phyloP scores from a whole-genome alignment of 2,113 vertebrate species.

The Amia ocellicauda region DNA sequence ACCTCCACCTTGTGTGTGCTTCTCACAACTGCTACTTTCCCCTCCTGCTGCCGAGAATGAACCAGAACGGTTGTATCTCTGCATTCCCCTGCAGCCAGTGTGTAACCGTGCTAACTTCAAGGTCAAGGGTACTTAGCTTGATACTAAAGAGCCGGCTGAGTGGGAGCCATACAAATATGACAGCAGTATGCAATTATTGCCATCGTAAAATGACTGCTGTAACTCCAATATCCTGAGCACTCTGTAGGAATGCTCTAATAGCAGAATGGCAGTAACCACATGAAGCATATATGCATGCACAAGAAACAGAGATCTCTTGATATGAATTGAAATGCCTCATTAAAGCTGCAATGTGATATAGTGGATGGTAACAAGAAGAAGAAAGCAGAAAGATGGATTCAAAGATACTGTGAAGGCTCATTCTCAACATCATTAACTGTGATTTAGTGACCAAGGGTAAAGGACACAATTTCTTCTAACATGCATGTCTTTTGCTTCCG shows the following conservation, averaged over 20 bases:
- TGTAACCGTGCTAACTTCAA: slow-evolving; percentile 45
- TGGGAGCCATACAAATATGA: slow-evolving; percentile 18
- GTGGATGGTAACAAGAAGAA: slow-evolving; percentile 47
- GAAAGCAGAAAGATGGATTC: slow-evolving; percentile 60
- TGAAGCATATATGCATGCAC: slow-evolving; percentile 10
- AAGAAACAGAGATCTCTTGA: slow-evolving; percentile 45
- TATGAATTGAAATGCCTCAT: slow-evolving; percentile 64
- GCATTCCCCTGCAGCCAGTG: slow-evolving; percentile 7
- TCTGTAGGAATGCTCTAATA: slow-evolving; percentile 46
- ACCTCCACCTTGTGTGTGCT: slow-evolving; percentile 46
- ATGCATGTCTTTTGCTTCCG: slow-evolving; percentile 37
- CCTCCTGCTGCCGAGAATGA: background rate
- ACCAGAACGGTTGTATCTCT: too few relatives aligned
- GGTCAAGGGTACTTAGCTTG: slow-evolving; percentile 62
- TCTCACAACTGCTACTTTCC: slow-evolving; percentile 18
- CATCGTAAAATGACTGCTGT: slow-evolving; percentile 39
- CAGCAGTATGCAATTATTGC: slow-evolving; percentile 51
- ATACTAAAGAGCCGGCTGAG: slow-evolving; percentile 59
- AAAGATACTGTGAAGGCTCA: slow-evolving; percentile 47
- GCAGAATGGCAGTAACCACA: slow-evolving; percentile 37
- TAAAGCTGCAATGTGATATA: slow-evolving; percentile 54
- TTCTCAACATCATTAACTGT: slow-evolving; percentile 58
- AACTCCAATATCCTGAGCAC: slow-evolving; percentile 32
- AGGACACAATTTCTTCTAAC: slow-evolving; percentile 36
- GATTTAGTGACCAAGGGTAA: slow-evolving; percentile 51